A percentile compares a stretch with the other conserved stretches of the same genome.
These are phyloP conservation scores for Litoditis marina DNA, from an alignment of 2,888 invertebrate genomes.

Conservation along the genomic window DNA sequence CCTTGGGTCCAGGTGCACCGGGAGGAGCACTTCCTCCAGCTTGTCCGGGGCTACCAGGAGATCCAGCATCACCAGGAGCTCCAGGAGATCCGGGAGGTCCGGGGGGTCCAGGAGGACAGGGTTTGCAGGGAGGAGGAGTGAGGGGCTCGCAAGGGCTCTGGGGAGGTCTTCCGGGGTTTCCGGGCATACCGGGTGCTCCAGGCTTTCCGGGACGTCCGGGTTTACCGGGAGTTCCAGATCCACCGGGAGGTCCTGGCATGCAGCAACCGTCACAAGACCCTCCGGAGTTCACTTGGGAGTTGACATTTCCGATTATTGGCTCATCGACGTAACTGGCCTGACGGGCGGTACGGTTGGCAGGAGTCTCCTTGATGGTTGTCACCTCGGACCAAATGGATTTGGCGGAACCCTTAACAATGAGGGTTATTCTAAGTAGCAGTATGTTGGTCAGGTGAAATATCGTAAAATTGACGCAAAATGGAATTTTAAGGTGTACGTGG, in stretches of 20 bases:
- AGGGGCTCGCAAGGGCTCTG: conserved; percentile 50
- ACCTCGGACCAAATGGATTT: conserved; percentile 48
- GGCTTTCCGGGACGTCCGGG: conserved; percentile 38
- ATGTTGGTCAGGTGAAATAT: too few relatives aligned
- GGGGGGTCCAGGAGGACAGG: conserved; percentile 41
- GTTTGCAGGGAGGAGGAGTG: conserved; percentile 49
- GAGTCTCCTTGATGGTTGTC: conserved; percentile 39
- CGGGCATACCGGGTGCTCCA: conserved; percentile 42
- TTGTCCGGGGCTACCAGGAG: conserved; percentile 18
- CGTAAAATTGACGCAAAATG: too few relatives aligned
- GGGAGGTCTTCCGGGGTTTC: conserved; percentile 46
- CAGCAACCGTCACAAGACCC: conserved; percentile 53
- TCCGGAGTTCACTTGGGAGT: neutral
- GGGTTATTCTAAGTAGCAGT: too few relatives aligned
- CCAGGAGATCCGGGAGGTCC: conserved; percentile 46
- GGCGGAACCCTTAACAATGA: conserved; percentile 39
- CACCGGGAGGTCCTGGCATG: conserved; percentile 43
- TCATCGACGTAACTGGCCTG: conserved; percentile 35
- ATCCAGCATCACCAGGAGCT: conserved; percentile 28
- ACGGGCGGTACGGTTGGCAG: conserved; percentile 47
- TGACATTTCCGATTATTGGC: conserved; percentile 11
- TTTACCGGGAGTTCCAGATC: conserved; percentile 41
- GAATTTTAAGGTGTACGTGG: too few relatives aligned
- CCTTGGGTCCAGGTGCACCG: conserved; percentile 39
- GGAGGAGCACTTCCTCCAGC: conserved; percentile 39